Evolutionary conservation across 2,888 invertebrate genomes (phyloP), one percentile per base, ranked within the genome.

Genomic region (Noctua fimbriata): DNA sequence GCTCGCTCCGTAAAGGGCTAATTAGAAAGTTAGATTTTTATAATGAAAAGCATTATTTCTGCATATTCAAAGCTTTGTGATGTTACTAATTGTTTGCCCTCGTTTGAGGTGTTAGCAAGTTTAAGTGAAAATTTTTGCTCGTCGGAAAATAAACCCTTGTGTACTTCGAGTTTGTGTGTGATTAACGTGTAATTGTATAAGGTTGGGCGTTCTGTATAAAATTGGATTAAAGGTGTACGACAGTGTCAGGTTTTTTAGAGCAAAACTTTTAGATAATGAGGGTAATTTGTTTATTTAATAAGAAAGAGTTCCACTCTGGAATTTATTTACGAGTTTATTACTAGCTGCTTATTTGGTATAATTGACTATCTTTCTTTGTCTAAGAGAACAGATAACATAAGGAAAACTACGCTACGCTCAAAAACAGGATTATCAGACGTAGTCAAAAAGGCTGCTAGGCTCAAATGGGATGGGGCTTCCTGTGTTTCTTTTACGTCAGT

Each of bases 21-120:
- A 94, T 94, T 94, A 94, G 90, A 94, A 94, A 92, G 93, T 93
- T 92, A 93, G 90, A 92, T 94, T 93, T 93, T 91, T 90, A 87
- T 88, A 91, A 92, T 90, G 89, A 91, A 86, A 90, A 90, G 86
- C 87, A 89, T 91, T 90, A 90, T 89, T 90, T 85, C 84, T 83
- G 82, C 80, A 85, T 78, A 86, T 87, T 86, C 86, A 87, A 82
- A 87, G 85, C 88, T 89, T 87, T 90, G 89, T 84, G 72, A 85
- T 85, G 82, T 78, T 80, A 69, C 72, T 85, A 85, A 89, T 82
- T 87, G 90, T 90, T 86, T 83, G 84, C 60, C 73, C 83, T 69
- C 72, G 80, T 89, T 90, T 79, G 83, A 89, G 82, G 89, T 89
- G 89, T 89, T 89, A 83, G 58, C 44, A 70, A 85, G 80, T 83